phyloP scores from a whole-genome alignment of 2,113 vertebrate genomes.

The Anser brachyrhynchus region DNA sequence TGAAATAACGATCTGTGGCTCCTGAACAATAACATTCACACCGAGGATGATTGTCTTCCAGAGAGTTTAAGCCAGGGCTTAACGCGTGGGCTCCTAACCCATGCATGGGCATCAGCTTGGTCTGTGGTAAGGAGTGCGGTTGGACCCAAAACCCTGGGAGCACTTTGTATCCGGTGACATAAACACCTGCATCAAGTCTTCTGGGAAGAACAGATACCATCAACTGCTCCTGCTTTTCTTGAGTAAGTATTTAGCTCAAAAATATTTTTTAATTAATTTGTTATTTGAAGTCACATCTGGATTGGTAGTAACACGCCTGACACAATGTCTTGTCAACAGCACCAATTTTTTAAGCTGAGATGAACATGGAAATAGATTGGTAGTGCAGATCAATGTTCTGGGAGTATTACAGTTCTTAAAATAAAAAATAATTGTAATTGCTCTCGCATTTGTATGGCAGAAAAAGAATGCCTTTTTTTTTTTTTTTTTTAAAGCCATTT shows the following conservation, averaged over 20 bases:
- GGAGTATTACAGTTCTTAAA: not conserved
- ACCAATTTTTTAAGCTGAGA: not conserved
- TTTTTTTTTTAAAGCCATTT: not conserved
- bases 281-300: not conserved
- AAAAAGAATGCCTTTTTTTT: not conserved
- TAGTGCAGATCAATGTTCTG: not conserved
- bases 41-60: not conserved
- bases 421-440: not conserved
- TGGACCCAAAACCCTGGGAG: not conserved
- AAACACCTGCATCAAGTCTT: not conserved
- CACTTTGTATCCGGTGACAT: not conserved
- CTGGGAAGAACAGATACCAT: not conserved
- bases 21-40: not conserved
- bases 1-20: not conserved
- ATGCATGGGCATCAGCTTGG: fast-evolving
- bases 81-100: too few species aligned
- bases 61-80: not conserved
- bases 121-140: not conserved
- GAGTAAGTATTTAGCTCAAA: not conserved
- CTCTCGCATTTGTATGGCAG: not conserved
- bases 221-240: not conserved
- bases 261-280: not conserved
- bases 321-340: not conserved
- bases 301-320: not conserved
- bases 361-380: not conserved